Base-by-base conservation (phyloP, 2,797 vertebrate species). In the Myotis myotis region DNA sequence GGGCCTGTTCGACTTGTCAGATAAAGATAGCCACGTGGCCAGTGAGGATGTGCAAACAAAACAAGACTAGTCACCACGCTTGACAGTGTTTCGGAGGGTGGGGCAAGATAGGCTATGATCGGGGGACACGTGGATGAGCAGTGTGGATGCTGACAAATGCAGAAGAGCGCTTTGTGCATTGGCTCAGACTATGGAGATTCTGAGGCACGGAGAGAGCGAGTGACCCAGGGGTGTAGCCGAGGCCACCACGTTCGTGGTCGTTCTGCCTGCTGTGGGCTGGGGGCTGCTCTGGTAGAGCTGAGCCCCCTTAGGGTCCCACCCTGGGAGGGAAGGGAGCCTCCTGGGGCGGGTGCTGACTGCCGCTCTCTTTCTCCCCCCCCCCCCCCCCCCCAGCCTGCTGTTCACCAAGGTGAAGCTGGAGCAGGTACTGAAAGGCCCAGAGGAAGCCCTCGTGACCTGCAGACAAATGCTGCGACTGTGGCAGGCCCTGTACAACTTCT, bases 381-480 rank as follows among this genome's bases (percentile, higher is more conserved):
- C n/a, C n/a, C 3, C 28, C 94, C 88, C 70, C 95, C 90, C 16
- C 97, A 99, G 99, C 97, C 98, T 99, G 97, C 98, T 99, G 96
- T 99, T 99, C 97, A 99, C 99, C 79, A 99, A 99, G 98, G 99
- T 99, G 88, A 99, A 99, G 98, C 98, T 99, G 94, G 99, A 99
- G 95, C 99, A 99, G 97, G 97, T 97, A 5, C 97, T 99, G 87
- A 98, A 98, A 93, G 99, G 99, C 83, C 98, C 99, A 0, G 98
- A 99, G 93, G 98, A 98, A 76, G 99, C 99, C 57, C 98, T 99
- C 41, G 98, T 99, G 97, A 99, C 99, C 30, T 99, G 99, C 95
- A 98, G 99, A 74, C 99, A 99, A 74, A 99, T 99, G 99, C 97
- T 99, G 97, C 98, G 98, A 30, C 97, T 98, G 55, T 99, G 99